Conservation (phyloP, 1,140 invertebrate genomes). For the Eulimnadia texana region DNA sequence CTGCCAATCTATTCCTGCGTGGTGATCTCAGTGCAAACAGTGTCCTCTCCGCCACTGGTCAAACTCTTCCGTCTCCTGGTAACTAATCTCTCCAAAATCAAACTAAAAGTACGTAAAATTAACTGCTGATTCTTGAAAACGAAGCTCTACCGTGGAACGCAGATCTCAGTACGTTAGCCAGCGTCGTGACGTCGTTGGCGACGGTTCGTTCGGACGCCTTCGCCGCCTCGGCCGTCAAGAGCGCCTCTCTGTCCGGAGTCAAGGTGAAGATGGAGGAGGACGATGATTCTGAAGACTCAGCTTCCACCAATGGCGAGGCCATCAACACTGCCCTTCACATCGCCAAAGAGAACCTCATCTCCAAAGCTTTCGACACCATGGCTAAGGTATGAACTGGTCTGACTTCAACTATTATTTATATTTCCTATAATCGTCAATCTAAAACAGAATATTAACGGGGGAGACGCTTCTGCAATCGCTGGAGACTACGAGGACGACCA, state of each 20-base stretch:
- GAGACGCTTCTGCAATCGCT: neutral
- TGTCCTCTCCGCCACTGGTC: neutral
- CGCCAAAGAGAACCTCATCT: conserved; percentile 50
- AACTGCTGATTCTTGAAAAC: neutral
- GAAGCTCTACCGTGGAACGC: conserved; percentile 2
- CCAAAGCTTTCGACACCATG: conserved; percentile 58
- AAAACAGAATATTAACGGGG: neutral
- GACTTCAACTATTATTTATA: no score
- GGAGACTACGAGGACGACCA: conserved; percentile 29
- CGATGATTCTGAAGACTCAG: neutral
- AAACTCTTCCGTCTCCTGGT: neutral
- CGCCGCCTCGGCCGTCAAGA: neutral
- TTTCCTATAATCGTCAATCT: no score
- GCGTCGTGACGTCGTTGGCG: conserved; percentile 35
- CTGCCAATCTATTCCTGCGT: conserved; percentile 1
- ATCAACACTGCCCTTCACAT: conserved; percentile 38
- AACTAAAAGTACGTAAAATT: no score
- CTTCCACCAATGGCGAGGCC: conserved; percentile 40
- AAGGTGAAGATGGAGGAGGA: conserved; percentile 10
- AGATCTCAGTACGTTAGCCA: conserved; percentile 36
- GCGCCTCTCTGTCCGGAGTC: neutral
- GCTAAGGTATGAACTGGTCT: conserved; percentile 41
- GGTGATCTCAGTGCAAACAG: neutral
- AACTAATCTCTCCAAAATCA: neutral
- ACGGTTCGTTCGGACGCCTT: conserved; percentile 22